Percentiles rank a stretch among this genome's conserved stretches.
Evolutionary conservation across 2,888 invertebrate species (phyloP).

Genomic region (Meteorus cinctellus): DNA sequence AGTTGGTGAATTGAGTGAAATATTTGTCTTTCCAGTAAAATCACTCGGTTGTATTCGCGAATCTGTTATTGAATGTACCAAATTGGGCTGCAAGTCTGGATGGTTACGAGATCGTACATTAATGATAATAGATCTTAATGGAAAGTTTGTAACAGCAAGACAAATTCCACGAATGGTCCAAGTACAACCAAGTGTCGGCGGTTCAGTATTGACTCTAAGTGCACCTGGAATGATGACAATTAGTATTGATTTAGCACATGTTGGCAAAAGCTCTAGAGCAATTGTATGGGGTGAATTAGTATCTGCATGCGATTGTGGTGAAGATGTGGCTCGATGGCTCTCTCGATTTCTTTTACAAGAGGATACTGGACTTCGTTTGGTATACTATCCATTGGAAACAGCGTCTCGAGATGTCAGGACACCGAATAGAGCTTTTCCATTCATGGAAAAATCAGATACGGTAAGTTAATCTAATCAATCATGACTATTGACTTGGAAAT

Average conservation of each 20-base stretch:
- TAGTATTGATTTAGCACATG: slow-evolving; percentile 74
- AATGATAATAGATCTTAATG: slow-evolving; percentile 77
- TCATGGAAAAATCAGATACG: slow-evolving; percentile 58
- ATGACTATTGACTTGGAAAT: no score
- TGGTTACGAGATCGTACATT: slow-evolving; percentile 78
- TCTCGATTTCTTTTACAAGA: slow-evolving; percentile 77
- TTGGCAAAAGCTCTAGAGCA: slow-evolving; percentile 72
- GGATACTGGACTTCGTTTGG: slow-evolving; percentile 75
- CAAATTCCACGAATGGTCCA: slow-evolving; percentile 76
- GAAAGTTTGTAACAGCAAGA: slow-evolving; percentile 77
- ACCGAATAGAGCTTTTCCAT: slow-evolving; percentile 65
- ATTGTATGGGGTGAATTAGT: slow-evolving; percentile 77
- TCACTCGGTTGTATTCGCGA: slow-evolving; percentile 76
- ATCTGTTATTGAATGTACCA: slow-evolving; percentile 75
- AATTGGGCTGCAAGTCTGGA: slow-evolving; percentile 76
- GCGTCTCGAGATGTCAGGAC: slow-evolving; percentile 66
- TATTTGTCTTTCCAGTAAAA: slow-evolving; percentile 78
- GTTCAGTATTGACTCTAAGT: slow-evolving; percentile 75
- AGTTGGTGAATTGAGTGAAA: slow-evolving; percentile 76
- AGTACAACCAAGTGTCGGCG: slow-evolving; percentile 74
- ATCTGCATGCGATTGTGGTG: slow-evolving; percentile 83
- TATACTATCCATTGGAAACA: slow-evolving; percentile 77
- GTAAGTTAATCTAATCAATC: slow-evolving; percentile 53
- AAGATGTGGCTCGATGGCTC: slow-evolving; percentile 83
- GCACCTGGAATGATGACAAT: slow-evolving; percentile 77